Evolutionary conservation across 2,888 invertebrate species (phyloP), one percentile per base, ranked within the genome.

Genomic region (Zygaena filipendulae): DNA sequence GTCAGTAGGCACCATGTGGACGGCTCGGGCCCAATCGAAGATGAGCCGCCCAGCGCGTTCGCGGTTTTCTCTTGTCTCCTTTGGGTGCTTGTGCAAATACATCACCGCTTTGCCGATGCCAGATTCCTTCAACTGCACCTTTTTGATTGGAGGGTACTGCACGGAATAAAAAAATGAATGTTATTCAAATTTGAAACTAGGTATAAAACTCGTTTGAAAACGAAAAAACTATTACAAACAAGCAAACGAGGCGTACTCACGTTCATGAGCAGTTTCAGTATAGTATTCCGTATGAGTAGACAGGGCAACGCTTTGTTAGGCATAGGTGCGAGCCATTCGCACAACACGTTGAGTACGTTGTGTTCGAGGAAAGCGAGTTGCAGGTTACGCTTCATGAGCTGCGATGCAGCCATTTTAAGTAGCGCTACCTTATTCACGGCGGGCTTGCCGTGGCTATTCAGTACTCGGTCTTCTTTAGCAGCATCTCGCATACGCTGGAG

Each of bases 61-160:
- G 54, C 91, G 90, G 71, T 98, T 98, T 33, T 87, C 84, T 64
- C 95, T 95, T 1, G 93, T 92, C 82, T 99, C 99, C 64, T 91
- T 92, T 0, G 99, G 98, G 69, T 99, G 98, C 66, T 99, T 99
- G 74, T 95, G 98, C 27, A 99, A 83, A 75, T 98, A 97, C 99
- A 99, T 99, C 1, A 99, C 95, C 21, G 99, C 98, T 75, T 98
- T 98, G 30, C 98, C 98, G 43, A 98, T 95, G 13, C 97, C 97
- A 4, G 97, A 96, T 58, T 94, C 93, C 64, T 97, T 97, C 44
- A 99, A 80, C 33, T 92, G 88, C 21, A 90, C 86, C 62, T 94
- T 92, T 62, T 94, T 94, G 33, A 96, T 88, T 13, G 87, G 83
- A 13, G 96, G 96, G 71, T 96, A 95, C 90, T 92, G 64, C 18